phyloP scores from a whole-genome alignment of 2,113 vertebrate species.

The Antennarius striatus region DNA sequence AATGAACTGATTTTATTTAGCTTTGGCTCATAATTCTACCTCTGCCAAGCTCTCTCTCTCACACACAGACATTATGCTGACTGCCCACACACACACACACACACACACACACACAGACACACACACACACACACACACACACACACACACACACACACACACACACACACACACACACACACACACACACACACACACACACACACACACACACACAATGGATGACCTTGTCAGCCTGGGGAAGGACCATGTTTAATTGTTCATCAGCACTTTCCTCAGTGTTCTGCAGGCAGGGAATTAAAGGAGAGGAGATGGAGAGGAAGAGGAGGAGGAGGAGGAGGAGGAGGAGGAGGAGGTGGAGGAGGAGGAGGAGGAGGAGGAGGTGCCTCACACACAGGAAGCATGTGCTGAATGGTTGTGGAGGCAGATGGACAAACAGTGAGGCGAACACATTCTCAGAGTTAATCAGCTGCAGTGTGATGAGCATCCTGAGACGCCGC shows the following conservation, averaged over 20 bases:
- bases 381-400: constrained; percentile 11
- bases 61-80: background rate
- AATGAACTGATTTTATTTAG: constrained; percentile 44
- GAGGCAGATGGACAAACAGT: constrained; percentile 72
- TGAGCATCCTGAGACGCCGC: constrained; percentile 59
- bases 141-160: background rate
- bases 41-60: constrained; percentile 39
- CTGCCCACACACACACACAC: background rate
- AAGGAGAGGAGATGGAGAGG: constrained; percentile 50
- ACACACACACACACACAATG: constrained; percentile 42
- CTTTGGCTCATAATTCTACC: constrained; percentile 50
- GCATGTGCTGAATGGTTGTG: constrained; percentile 61
- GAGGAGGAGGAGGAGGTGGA: constrained; percentile 15
- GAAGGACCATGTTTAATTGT: constrained; percentile 75
- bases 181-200: too few species aligned
- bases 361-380: background rate
- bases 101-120: background rate
- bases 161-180: constrained; percentile 12
- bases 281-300: constrained; percentile 67
- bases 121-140: background rate
- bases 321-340: constrained; percentile 18
- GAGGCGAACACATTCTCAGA: constrained; percentile 61
- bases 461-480: constrained; percentile 67
- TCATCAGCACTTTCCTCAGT: constrained; percentile 74
- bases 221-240: constrained; percentile 69